These are phyloP conservation scores for Neotoxoptera formosana DNA, from an alignment of 1,140 invertebrate genomes.

Conservation along the genomic window DNA sequence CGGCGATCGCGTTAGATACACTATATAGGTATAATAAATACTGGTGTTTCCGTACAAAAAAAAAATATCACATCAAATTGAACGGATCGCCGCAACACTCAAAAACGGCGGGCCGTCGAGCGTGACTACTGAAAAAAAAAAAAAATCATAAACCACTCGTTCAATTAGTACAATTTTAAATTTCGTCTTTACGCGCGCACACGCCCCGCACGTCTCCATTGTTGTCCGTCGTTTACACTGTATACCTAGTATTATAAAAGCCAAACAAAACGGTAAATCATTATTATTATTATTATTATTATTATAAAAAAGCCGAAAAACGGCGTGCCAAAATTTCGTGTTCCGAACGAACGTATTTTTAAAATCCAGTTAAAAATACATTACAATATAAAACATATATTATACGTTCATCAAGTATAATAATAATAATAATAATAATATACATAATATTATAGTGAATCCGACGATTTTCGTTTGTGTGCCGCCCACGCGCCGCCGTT, in stretches of 20 bases:
- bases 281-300: slow-evolving; percentile 17
- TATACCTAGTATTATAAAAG: not conserved
- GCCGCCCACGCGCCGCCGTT: no score
- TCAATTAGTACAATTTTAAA: slow-evolving; percentile 7
- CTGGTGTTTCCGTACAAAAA: no score
- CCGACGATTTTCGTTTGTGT: not conserved
- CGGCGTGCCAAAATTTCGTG: slow-evolving; percentile 10
- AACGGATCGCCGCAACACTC: not conserved
- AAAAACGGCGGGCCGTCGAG: not conserved
- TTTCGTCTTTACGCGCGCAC: not conserved
- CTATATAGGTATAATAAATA: not conserved
- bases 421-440: no score
- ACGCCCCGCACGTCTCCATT: not conserved
- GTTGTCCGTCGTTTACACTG: slow-evolving; percentile 43
- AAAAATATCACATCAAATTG: not conserved
- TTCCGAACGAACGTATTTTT: not conserved
- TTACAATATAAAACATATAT: not conserved
- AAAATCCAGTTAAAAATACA: slow-evolving; percentile 25
- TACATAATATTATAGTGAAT: no score
- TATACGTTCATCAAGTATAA: not conserved
- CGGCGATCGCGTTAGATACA: not conserved
- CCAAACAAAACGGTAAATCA: slow-evolving; percentile 34
- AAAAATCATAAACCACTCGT: not conserved
- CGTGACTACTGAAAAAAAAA: not conserved
- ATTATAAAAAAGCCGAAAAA: slow-evolving; percentile 20